Evolutionary conservation across 2,797 vertebrate genomes (phyloP).

Genomic region (Manis pentadactyla): DNA sequence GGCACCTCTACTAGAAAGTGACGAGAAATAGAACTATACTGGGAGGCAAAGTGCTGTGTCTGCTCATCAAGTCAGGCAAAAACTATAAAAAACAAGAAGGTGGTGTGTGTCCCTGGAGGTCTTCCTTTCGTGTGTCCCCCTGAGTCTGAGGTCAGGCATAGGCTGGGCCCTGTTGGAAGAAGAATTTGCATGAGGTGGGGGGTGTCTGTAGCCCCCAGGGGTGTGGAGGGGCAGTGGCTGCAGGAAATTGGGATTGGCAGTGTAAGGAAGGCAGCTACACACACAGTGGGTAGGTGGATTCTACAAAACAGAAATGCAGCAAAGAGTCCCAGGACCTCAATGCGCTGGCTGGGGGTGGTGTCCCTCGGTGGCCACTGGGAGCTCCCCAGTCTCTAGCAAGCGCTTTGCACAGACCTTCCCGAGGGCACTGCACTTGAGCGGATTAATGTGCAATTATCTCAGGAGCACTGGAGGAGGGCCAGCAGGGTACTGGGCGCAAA

Average conservation of each 20-base stretch:
- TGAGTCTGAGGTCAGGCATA: neutral
- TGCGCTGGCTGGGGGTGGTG: neutral
- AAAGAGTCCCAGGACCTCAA: neutral
- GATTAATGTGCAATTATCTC: constrained; percentile 65
- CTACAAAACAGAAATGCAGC: neutral
- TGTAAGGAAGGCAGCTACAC: neutral
- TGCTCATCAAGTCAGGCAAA: neutral
- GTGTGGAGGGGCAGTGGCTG: neutral
- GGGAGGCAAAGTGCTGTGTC: neutral
- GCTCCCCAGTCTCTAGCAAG: constrained; percentile 37
- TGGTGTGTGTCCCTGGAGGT: neutral
- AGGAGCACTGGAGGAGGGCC: constrained; percentile 47
- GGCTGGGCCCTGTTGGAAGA: neutral
- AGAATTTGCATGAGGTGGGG: rapidly evolving
- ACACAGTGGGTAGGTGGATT: neutral
- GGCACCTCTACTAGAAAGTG: neutral
- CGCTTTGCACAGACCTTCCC: constrained; percentile 53
- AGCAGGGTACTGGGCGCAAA: constrained; percentile 67
- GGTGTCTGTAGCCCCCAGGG: neutral
- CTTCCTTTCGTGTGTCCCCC: neutral
- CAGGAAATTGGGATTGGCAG: no score
- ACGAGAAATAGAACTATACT: neutral
- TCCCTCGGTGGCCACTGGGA: constrained; percentile 15
- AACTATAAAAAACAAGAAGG: neutral
- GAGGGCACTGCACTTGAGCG: constrained; percentile 32